Conservation (phyloP, 2,113 vertebrate genomes). For the Todiramphus chloris region DNA sequence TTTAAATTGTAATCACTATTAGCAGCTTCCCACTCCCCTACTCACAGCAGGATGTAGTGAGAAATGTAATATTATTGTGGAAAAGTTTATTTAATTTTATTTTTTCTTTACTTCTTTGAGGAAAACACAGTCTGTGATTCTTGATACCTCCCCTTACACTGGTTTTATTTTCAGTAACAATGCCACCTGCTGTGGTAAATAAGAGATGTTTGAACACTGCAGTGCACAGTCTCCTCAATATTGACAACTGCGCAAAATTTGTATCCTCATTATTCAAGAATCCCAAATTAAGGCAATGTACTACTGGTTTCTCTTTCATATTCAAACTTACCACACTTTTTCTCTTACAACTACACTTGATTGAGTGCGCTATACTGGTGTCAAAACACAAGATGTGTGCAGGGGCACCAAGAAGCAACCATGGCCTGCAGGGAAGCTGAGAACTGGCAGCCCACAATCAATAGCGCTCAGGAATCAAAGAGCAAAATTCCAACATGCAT, state of each 20-base stretch:
- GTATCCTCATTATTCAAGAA: neutral
- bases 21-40: neutral
- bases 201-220: neutral
- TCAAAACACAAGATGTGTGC: neutral
- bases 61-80: neutral
- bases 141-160: neutral
- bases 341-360: neutral
- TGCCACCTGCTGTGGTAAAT: slow-evolving; percentile 5
- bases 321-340: neutral
- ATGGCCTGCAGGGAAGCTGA: neutral
- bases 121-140: neutral
- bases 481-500: neutral
- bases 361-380: neutral
- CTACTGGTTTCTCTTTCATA: neutral
- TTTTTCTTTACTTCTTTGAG: neutral
- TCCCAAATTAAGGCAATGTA: neutral
- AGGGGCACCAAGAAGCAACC: neutral
- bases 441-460: neutral
- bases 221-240: neutral
- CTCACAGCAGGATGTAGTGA: neutral
- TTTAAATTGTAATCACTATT: neutral
- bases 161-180: slow-evolving; percentile 33
- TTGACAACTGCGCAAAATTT: neutral
- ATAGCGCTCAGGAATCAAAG: neutral
- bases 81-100: neutral